Conservation (phyloP, 2,113 vertebrate genomes). For the Scalopus aquaticus region DNA sequence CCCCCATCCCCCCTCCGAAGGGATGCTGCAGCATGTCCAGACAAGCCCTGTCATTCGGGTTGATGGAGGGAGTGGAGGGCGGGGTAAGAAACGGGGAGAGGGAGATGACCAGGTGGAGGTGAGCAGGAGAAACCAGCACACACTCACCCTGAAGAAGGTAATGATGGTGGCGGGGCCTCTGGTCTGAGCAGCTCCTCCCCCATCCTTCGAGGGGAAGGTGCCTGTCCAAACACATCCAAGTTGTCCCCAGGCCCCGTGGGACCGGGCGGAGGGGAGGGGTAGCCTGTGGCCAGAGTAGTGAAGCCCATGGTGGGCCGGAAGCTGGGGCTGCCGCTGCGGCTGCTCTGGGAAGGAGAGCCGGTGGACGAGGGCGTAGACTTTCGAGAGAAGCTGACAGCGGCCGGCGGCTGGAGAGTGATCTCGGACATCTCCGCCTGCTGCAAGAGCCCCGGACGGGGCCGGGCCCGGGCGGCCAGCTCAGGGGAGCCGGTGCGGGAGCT, state of each 20-base stretch:
- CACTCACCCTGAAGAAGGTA: conserved; percentile 98
- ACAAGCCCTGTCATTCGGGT: conserved; percentile 78
- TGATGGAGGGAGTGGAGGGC: conserved; percentile 72
- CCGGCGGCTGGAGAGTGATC: conserved; percentile 94
- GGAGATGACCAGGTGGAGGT: conserved; percentile 66
- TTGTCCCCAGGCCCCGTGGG: conserved; percentile 91
- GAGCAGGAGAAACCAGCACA: neutral
- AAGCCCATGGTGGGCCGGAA: conserved; percentile 92
- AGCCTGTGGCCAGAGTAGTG: conserved; percentile 93
- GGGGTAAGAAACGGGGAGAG: conserved; percentile 47
- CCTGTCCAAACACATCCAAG: conserved; percentile 95
- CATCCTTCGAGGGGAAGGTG: conserved; percentile 93
- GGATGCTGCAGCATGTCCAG: conserved; percentile 80
- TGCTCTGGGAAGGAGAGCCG: conserved; percentile 93
- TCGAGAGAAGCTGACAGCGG: conserved; percentile 94
- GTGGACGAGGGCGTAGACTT: conserved; percentile 92
- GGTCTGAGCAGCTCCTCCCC: conserved; percentile 97
- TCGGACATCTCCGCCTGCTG: conserved; percentile 95
- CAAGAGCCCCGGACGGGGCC: conserved; percentile 94
- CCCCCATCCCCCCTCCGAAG: conserved; percentile 72
- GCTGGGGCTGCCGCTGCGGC: conserved; percentile 89
- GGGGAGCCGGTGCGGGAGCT: conserved; percentile 97
- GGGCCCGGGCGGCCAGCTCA: conserved; percentile 94
- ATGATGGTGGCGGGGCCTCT: conserved; percentile 93
- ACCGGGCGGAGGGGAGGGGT: conserved; percentile 86